These are phyloP conservation scores for Rhyacichthys aspro DNA, from an alignment of 2,797 vertebrate species.

Conservation along the genomic window DNA sequence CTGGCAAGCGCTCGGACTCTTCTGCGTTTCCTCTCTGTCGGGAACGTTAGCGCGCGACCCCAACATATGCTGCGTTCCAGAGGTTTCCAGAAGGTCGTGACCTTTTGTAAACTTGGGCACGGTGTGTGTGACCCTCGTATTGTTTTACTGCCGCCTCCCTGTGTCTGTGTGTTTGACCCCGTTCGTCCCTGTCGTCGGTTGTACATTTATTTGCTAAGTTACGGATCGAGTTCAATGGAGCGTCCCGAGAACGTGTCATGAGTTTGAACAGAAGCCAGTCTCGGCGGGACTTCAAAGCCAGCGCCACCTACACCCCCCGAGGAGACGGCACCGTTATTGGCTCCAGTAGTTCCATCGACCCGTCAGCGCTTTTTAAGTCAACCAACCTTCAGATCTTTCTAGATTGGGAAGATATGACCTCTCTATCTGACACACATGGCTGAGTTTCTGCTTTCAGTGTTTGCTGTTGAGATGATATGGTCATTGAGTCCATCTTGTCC, in stretches of 20 bases:
- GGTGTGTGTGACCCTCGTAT: conserved; percentile 12
- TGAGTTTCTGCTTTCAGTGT: conserved; percentile 45
- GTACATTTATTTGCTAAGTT: conserved; percentile 77
- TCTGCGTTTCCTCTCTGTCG: conserved; percentile 27
- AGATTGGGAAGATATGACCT: conserved; percentile 59
- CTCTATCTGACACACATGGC: conserved; percentile 63
- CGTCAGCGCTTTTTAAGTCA: conserved; percentile 37
- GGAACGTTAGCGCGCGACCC: conserved; percentile 30
- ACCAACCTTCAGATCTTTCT: conserved; percentile 65
- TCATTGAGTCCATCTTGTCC: conserved; percentile 67
- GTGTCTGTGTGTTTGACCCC: conserved; percentile 20
- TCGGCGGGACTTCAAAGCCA: conserved; percentile 74
- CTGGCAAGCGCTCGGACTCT: conserved; percentile 25
- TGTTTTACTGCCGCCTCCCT: conserved; percentile 39
- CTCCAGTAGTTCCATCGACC: conserved; percentile 70
- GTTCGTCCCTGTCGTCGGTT: conserved; percentile 62
- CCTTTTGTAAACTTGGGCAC: conserved; percentile 16
- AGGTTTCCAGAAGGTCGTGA: conserved; percentile 21
- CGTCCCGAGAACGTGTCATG: conserved; percentile 67
- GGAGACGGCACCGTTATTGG: conserved; percentile 62
- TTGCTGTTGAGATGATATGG: conserved; percentile 50
- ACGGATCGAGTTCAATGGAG: conserved; percentile 77
- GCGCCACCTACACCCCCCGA: conserved; percentile 49
- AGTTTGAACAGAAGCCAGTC: conserved; percentile 74
- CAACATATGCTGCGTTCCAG: conserved; percentile 31